These are phyloP conservation scores for Periophthalmodon schlosseri DNA, from an alignment of 2,113 vertebrate species.

Conservation along the genomic window DNA sequence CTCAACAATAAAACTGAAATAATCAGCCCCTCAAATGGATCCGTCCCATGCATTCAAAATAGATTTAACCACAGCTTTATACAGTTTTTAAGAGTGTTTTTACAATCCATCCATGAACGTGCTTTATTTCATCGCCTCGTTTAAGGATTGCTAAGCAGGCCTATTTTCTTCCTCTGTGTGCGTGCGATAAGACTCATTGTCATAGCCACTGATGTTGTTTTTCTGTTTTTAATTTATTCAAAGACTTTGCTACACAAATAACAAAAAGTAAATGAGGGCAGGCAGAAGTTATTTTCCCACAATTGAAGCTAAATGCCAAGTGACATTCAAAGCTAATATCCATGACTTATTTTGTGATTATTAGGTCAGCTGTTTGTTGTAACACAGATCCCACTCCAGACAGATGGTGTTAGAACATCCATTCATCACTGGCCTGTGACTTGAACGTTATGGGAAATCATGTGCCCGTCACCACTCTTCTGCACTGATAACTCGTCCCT, in stretches of 20 bases:
- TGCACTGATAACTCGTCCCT: constrained; percentile 13
- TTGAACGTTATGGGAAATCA: constrained; percentile 11
- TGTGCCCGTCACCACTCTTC: constrained; percentile 22
- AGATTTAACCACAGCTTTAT: constrained; percentile 18
- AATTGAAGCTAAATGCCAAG: constrained; percentile 9
- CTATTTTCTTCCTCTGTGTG: background rate
- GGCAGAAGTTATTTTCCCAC: constrained; percentile 4
- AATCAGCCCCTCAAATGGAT: constrained; percentile 13
- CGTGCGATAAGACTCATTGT: constrained; percentile 4
- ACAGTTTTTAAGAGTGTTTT: constrained; percentile 5
- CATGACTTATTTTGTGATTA: background rate
- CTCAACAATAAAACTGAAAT: background rate
- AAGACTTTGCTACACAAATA: background rate
- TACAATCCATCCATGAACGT: background rate
- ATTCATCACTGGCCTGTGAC: constrained; percentile 19
- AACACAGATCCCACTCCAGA: background rate
- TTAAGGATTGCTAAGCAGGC: constrained; percentile 19
- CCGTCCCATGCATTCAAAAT: background rate
- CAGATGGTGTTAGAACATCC: constrained; percentile 1
- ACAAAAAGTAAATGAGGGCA: background rate
- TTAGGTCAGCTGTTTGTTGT: background rate
- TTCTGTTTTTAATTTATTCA: constrained; percentile 1
- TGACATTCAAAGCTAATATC: background rate
- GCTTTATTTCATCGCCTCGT: constrained; percentile 12
- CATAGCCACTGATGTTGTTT: background rate